Evolutionary conservation across 1,140 invertebrate genomes (phyloP).

Genomic region (Drosophila sechellia): DNA sequence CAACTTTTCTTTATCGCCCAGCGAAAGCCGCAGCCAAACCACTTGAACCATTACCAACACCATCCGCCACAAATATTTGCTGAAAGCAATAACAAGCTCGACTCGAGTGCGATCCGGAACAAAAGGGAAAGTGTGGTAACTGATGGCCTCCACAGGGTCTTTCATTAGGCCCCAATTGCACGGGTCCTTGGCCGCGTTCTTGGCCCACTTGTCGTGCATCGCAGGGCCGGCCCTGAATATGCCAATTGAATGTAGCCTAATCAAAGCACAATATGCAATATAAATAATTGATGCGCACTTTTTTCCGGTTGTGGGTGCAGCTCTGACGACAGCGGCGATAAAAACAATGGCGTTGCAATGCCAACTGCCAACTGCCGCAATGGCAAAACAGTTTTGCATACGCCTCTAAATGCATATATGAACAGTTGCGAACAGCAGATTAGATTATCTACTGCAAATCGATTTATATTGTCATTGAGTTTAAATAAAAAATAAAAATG

Average conservation of each 20-base stretch:
- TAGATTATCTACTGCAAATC: not conserved
- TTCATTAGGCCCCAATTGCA: slow-evolving; percentile 23
- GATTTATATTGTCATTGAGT: not conserved
- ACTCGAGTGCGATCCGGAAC: slow-evolving; percentile 6
- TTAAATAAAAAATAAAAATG: not conserved
- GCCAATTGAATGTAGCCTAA: slow-evolving; percentile 57
- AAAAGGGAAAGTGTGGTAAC: slow-evolving; percentile 42
- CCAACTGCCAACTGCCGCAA: slow-evolving; percentile 48
- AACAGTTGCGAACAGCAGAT: slow-evolving; percentile 2
- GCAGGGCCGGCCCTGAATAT: slow-evolving; percentile 37
- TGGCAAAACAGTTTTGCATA: slow-evolving; percentile 55
- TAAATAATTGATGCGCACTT: slow-evolving; percentile 75
- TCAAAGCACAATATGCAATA: slow-evolving; percentile 76
- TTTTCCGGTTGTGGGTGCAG: slow-evolving; percentile 11
- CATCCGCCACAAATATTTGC: slow-evolving; percentile 41
- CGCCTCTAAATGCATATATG: slow-evolving; percentile 4
- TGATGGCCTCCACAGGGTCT: slow-evolving; percentile 3
- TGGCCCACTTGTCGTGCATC: slow-evolving; percentile 35
- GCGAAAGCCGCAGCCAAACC: slow-evolving; percentile 2
- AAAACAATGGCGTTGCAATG: slow-evolving; percentile 35
- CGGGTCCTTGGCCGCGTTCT: slow-evolving; percentile 29
- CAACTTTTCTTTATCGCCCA: slow-evolving; percentile 36
- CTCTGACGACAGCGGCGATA: slow-evolving; percentile 32
- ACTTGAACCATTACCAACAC: slow-evolving; percentile 3
- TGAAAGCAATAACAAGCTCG: slow-evolving; percentile 36